These are phyloP conservation scores for Apis cerana DNA, from an alignment of 1,140 invertebrate genomes.

Conservation along the genomic window DNA sequence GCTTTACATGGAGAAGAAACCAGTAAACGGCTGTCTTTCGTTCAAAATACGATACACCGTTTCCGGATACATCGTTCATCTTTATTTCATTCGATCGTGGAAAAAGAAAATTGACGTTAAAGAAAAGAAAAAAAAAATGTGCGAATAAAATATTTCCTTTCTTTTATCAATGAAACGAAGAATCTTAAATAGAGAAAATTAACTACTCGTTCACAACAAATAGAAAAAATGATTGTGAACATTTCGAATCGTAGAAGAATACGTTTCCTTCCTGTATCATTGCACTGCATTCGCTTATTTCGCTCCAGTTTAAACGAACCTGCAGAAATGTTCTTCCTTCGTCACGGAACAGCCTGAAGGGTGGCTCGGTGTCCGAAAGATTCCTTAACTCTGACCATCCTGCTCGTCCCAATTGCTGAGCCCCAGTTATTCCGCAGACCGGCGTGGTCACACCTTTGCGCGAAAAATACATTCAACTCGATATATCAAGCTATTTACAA, in stretches of 20 bases:
- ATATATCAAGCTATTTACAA: neutral
- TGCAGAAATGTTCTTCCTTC: slow-evolving; percentile 90
- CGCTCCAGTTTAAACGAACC: slow-evolving; percentile 77
- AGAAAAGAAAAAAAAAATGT: too few species aligned
- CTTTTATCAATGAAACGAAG: too few species aligned
- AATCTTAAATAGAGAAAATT: too few species aligned
- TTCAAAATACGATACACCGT: neutral
- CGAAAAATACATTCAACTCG: neutral
- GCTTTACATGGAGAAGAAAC: neutral
- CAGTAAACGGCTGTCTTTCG: neutral
- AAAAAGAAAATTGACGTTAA: neutral
- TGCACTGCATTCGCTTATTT: neutral
- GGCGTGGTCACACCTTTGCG: slow-evolving; percentile 87
- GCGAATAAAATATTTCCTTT: neutral
- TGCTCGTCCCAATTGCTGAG: slow-evolving; percentile 88
- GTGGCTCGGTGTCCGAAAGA: slow-evolving; percentile 87
- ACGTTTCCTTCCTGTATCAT: neutral
- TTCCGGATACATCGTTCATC: too few species aligned
- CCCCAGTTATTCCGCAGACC: slow-evolving; percentile 92
- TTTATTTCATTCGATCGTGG: neutral
- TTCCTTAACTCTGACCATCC: slow-evolving; percentile 90
- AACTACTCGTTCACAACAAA: too few species aligned
- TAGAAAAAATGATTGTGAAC: too few species aligned
- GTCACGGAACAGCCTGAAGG: slow-evolving; percentile 90
- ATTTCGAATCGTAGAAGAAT: too few species aligned